Evolutionary conservation across 2,888 invertebrate species (phyloP).

Genomic region (Ormyrus labotus): DNA sequence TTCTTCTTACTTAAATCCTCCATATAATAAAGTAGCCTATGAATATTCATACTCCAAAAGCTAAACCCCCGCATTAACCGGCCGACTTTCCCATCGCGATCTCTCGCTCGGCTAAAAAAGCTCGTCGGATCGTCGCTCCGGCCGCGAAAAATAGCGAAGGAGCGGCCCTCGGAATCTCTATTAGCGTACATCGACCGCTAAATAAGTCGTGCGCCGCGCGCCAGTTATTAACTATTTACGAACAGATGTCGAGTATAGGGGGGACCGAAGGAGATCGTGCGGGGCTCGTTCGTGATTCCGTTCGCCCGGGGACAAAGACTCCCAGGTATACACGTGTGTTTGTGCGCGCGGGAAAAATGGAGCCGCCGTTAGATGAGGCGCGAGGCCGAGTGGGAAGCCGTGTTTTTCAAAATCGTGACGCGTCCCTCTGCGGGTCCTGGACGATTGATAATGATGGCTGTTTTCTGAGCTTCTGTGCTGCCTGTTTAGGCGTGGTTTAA

Average conservation of each 20-base stretch:
- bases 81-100: no score
- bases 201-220: slow-evolving; percentile 46
- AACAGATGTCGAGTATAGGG: slow-evolving; percentile 62
- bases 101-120: neutral
- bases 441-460: slow-evolving; percentile 45
- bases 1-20: no score
- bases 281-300: slow-evolving; percentile 65
- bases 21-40: no score
- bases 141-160: slow-evolving; percentile 9
- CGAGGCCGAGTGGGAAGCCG: slow-evolving; percentile 31
- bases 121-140: slow-evolving; percentile 2
- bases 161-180: slow-evolving; percentile 45
- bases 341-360: slow-evolving; percentile 55
- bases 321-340: no score
- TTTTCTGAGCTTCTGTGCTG: neutral
- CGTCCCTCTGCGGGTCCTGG: neutral
- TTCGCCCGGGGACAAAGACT: slow-evolving; percentile 7
- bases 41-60: no score
- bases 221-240: slow-evolving; percentile 66
- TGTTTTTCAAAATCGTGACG: slow-evolving; percentile 43
- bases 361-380: slow-evolving; percentile 46
- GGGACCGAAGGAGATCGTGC: slow-evolving; percentile 57
- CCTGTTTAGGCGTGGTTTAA: no score
- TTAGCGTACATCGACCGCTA: slow-evolving; percentile 31
- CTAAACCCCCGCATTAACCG: no score